Evolutionary conservation across 2,113 vertebrate genomes (phyloP).

Genomic region (Silurus asotus): DNA sequence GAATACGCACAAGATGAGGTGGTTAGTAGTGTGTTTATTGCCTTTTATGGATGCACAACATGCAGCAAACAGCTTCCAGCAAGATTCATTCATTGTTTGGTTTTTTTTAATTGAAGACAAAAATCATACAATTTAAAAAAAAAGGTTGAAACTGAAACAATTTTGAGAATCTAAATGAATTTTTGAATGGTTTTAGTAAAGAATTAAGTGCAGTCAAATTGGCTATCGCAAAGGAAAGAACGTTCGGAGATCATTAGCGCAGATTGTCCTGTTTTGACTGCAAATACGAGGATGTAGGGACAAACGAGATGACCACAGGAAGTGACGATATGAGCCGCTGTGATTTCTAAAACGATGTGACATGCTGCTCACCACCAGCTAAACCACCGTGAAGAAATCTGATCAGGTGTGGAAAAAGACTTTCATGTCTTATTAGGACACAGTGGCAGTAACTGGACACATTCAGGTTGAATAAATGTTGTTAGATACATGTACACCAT

Average conservation of each 20-base stretch:
- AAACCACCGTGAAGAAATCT: not conserved
- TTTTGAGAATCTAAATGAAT: too few species aligned
- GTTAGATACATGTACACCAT: too few species aligned
- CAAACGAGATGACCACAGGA: not conserved
- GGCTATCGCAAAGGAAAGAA: not conserved
- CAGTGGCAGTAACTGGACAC: too few species aligned
- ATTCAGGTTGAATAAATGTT: too few species aligned
- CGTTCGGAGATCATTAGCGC: not conserved
- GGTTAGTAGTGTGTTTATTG: not conserved
- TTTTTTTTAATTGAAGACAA: too few species aligned
- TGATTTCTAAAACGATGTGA: not conserved
- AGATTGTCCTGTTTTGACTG: not conserved
- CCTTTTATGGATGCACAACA: not conserved
- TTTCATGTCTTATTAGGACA: not conserved
- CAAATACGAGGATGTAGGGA: not conserved
- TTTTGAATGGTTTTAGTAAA: too few species aligned
- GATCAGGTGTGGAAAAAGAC: not conserved
- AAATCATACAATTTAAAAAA: too few species aligned
- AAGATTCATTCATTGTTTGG: too few species aligned
- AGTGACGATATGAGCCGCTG: not conserved
- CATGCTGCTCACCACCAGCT: not conserved
- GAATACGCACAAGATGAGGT: not conserved
- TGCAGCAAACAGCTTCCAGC: not conserved
- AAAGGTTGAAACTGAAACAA: too few species aligned
- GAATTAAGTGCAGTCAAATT: too few species aligned